These are phyloP conservation scores for Lamellibrachia satsuma DNA, from an alignment of 2,888 invertebrate species.

Conservation along the genomic window DNA sequence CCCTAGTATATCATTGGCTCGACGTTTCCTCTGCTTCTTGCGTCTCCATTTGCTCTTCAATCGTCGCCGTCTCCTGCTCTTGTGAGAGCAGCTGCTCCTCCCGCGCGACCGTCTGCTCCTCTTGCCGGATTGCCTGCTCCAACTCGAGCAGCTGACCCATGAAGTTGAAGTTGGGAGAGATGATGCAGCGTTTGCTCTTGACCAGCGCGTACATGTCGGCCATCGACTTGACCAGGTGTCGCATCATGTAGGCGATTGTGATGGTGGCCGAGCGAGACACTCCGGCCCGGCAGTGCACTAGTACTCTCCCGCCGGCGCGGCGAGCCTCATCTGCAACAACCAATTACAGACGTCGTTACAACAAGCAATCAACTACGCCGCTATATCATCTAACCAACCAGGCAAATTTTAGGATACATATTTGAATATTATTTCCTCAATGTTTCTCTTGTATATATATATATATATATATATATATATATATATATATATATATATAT, in stretches of 20 bases:
- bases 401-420: too few relatives aligned
- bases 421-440: too few relatives aligned
- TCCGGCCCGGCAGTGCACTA: constrained; percentile 95
- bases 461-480: too few relatives aligned
- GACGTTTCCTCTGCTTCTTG: background rate
- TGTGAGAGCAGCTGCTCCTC: background rate
- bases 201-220: constrained; percentile 89
- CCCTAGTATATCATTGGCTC: background rate
- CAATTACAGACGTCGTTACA: constrained; percentile 27
- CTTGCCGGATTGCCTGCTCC: constrained; percentile 71
- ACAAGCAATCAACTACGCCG: background rate
- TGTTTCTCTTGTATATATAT: too few relatives aligned
- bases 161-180: constrained; percentile 94
- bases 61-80: background rate
- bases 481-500: too few relatives aligned
- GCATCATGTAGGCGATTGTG: constrained; percentile 94
- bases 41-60: background rate
- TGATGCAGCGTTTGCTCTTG: constrained; percentile 84
- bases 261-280: constrained; percentile 93
- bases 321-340: constrained; percentile 76
- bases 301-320: constrained; percentile 77
- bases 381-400: background rate
- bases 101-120: background rate
- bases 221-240: constrained; percentile 79
- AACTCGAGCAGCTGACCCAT: constrained; percentile 88